Base-by-base conservation (phyloP, 2,797 vertebrate genomes). In the Manis pentadactyla region DNA sequence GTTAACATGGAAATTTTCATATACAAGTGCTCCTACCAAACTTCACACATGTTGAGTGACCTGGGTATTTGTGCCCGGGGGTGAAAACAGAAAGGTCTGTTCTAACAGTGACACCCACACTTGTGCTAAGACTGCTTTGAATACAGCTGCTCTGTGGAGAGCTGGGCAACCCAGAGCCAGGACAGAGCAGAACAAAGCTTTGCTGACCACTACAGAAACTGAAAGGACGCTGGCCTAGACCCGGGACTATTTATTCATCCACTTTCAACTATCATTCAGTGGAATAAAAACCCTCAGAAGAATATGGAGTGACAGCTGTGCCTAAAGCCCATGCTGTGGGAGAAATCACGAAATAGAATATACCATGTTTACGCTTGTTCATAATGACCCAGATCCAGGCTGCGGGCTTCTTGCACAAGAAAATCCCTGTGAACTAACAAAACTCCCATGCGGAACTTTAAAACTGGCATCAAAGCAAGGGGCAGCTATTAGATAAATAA, bases 391-490 rank as follows among this genome's bases (percentile, higher is more conserved):
- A 18, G n/a, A 13, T 21, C 17, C 19, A 39, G 82, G 68, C 29
- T 25, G 25, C 53, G 2, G 37, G 19, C 39, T 73, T 78, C n/a
- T 29, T 25, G 31, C 46, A 11, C 1, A 5, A 46, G 68, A 53
- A 53, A 37, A 2, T 5, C 27, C 86, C 27, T 5, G 11, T 0
- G 8, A 37, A n/a, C 49, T n/a, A 34, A 63, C 19, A 68, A 74
- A 0, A 39, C 34, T n/a, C 13, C 39, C 7, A 2, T 0, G 0
- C 0, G 14, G 39, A 66, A 57, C 75, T 71, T 73, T 29, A 23
- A 39, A 68, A 49, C 29, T 14, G 59, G n/a, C 34, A 4, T n/a
- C 57, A 19, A 74, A n/a, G 11, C 31, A 68, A 66, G n/a, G 42
- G 31, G 81, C 25, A 31, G 21, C 17, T 59, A 37, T 14, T 7